Conservation (phyloP, 2,113 vertebrate genomes). For the Corvus hawaiiensis region DNA sequence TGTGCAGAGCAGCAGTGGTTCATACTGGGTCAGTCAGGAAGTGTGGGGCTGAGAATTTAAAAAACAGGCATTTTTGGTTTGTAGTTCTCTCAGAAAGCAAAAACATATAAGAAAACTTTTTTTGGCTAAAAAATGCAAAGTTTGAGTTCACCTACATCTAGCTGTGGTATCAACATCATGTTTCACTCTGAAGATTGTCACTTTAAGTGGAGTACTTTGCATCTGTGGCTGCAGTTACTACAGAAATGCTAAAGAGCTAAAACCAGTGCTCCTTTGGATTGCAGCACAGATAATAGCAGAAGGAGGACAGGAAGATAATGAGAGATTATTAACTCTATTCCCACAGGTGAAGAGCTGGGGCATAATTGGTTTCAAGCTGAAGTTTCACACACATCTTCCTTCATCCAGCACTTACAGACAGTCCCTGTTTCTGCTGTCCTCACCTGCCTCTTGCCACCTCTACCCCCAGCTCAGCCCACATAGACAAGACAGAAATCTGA, state of each 20-base stretch:
- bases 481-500: neutral
- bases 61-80: neutral
- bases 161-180: neutral
- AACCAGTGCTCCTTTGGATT: neutral
- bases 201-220: neutral
- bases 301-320: neutral
- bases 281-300: neutral
- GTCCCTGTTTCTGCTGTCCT: neutral
- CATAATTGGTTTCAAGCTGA: neutral
- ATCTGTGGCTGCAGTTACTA: neutral
- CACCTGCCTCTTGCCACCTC: neutral
- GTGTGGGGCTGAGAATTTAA: neutral
- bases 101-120: neutral
- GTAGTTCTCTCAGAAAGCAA: neutral
- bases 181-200: neutral
- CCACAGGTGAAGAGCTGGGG: neutral
- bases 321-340: neutral
- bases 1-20: neutral
- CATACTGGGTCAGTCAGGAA: conserved; percentile 42
- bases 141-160: neutral
- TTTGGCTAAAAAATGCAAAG: neutral
- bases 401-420: neutral
- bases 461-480: accelerated
- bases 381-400: neutral
- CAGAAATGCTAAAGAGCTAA: neutral